A percentile compares a stretch with the other conserved stretches of the same genome.
These are phyloP conservation scores for Dermochelys coriacea DNA, from an alignment of 2,797 vertebrate genomes.

Conservation along the genomic window DNA sequence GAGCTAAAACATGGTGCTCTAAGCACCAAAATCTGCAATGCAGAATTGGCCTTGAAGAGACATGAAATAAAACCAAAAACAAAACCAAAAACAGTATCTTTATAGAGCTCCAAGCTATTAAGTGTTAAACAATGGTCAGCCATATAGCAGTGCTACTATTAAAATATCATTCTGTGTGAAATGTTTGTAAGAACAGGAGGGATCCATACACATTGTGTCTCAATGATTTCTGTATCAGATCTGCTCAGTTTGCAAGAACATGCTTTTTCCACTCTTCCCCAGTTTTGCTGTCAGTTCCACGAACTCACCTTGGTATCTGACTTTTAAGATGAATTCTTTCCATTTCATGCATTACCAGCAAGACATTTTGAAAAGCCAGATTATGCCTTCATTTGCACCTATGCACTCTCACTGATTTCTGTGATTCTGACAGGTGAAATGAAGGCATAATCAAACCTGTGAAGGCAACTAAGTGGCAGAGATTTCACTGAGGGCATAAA, in stretches of 20 bases:
- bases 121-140: neutral
- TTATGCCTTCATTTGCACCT: neutral
- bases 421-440: neutral
- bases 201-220: neutral
- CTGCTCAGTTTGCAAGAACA: neutral
- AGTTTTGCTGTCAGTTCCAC: neutral
- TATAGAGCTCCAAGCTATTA: neutral
- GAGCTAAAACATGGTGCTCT: neutral
- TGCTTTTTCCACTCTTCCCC: neutral
- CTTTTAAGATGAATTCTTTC: neutral
- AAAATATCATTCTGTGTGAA: neutral
- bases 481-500: neutral
- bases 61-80: neutral
- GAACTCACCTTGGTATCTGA: neutral
- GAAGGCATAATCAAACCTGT: neutral
- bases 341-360: neutral
- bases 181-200: neutral
- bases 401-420: neutral
- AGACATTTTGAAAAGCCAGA: neutral
- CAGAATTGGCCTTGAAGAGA: neutral
- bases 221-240: fast-evolving
- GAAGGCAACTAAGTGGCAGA: fast-evolving
- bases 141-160: neutral
- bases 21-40: neutral
- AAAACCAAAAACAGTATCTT: neutral